Evolutionary conservation across 2,113 vertebrate species (phyloP), one percentile per base, ranked within the genome.

Genomic region (Tringa solitaria): DNA sequence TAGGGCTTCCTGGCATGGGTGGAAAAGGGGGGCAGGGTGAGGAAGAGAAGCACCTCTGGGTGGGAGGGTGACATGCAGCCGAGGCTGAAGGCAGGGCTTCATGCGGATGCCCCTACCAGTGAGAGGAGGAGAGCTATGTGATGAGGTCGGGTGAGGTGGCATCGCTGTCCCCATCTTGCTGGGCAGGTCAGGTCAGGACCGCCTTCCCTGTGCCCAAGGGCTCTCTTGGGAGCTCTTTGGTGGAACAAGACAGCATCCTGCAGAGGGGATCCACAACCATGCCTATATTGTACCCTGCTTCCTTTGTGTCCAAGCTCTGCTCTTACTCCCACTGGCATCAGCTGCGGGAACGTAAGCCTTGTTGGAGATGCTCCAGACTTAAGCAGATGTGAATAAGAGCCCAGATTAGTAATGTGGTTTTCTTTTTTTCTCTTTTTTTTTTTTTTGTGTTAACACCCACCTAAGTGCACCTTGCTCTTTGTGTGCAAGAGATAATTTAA

Each of bases 41-140:
- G 45, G 39, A 33, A 41, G n/a, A 1, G 2, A 22, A 46, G 26
- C 46, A 10, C 23, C 46, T 43, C 37, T 0, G 12, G 4, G 39
- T 4, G 26, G 8, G 53, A 53, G 24, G 83, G 46, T 39, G 54
- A 24, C 1, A 0, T 2, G 54, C 15, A 1, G 1, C 33, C 10
- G 2, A 35, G 76, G 41, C 61, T 41, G 83, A 35, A 45, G 41
- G 13, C 30, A 19, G 35, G 1, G 23, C 32, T 48, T 53, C 8
- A 4, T 6, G 57, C 2, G 11, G 37, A 14, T 56, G 30, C 32
- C 7, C 20, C n/a, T 1, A 15, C 54, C 18, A 26, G 54, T 0
- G 3, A 43, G 56, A 53, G 51, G 37, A 80, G 14, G 30, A 59
- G 22, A 22, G 37, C 19, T 22, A 68, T 1, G 7, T 27, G 39